These are phyloP conservation scores for Hirudo medicinalis DNA, from an alignment of 1,140 invertebrate species.

Conservation along the genomic window DNA sequence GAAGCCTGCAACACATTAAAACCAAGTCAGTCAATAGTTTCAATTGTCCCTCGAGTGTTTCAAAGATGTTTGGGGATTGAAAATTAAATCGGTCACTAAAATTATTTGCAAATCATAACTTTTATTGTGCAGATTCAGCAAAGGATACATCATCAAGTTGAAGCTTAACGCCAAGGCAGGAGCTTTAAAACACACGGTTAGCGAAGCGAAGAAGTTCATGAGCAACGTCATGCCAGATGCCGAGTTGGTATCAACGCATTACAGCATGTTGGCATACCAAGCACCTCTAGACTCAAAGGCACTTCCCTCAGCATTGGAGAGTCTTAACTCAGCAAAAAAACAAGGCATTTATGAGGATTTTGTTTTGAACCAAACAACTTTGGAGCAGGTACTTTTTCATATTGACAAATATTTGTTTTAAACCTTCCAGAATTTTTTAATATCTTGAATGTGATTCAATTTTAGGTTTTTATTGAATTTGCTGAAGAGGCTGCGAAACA, in stretches of 20 bases:
- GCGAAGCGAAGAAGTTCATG: not conserved
- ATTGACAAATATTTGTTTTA: no score
- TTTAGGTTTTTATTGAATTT: no score
- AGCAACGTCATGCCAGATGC: not conserved
- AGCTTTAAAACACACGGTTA: not conserved
- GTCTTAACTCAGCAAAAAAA: not conserved
- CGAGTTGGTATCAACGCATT: not conserved
- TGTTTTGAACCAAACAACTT: not conserved
- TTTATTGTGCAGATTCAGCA: not conserved
- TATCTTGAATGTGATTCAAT: no score
- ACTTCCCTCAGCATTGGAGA: not conserved
- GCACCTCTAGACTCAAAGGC: not conserved
- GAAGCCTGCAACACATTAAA: slow-evolving; percentile 7
- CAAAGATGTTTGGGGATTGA: not conserved
- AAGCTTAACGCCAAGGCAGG: not conserved
- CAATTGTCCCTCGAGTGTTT: not conserved
- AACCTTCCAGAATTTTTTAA: no score
- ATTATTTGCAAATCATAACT: not conserved
- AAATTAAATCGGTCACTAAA: not conserved
- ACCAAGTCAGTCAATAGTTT: not conserved
- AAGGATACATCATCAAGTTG: not conserved
- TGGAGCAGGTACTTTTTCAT: not conserved
- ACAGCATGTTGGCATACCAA: not conserved
- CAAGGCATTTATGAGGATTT: not conserved
- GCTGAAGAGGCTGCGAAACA: no score